Evolutionary conservation across 2,113 vertebrate genomes (phyloP), one percentile per base, ranked within the genome.

Genomic region (Cyanoramphus novaezelandiae): DNA sequence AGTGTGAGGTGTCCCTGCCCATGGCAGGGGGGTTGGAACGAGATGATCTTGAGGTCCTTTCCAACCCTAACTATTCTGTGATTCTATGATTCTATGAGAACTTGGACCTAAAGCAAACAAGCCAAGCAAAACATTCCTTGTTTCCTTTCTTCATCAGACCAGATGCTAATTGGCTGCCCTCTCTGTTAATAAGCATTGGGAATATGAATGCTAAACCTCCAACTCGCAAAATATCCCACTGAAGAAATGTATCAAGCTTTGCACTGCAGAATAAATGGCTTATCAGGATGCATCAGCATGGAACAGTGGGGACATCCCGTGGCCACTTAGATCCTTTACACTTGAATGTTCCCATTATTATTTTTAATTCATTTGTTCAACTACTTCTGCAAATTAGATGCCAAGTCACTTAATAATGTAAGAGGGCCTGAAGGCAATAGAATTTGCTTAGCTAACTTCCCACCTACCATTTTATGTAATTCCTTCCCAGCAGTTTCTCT

Each of bases 231-330:
- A 47, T 10, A 60, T 29, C 43, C 10, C 37, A n/a, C 23, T 25
- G 17, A 21, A 37, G 59, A 82, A 75, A 37, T 3, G 1, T 17
- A 35, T 49, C 50, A 28, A 92, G 63, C n/a, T 39, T 92, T 49
- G 47, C 31, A 24, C 41, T 18, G 23, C 29, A 46, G 75, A 9
- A 64, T 39, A 59, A 95, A 63, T 15, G 52, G 16, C 19, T 17
- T 19, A 44, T 9, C 16, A 16, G 46, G 49, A 63, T 35, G 33
- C 21, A 69, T 47, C 79, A 68, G 29, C 23, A 10, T 82, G 88
- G 97, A 93, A 95, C 91, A 95, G 93, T 91, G 93, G 87, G 85
- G 97, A 96, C 96, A 97, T 80, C 96, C 63, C 89, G 97, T 97
- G 97, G 97, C 79, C 94, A 63, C 39, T 84, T 55, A 6, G 7